Percentiles rank a stretch among this genome's conserved stretches.
These are phyloP conservation scores for Kradibia gibbosae DNA, from an alignment of 1,140 invertebrate genomes.

Conservation along the genomic window DNA sequence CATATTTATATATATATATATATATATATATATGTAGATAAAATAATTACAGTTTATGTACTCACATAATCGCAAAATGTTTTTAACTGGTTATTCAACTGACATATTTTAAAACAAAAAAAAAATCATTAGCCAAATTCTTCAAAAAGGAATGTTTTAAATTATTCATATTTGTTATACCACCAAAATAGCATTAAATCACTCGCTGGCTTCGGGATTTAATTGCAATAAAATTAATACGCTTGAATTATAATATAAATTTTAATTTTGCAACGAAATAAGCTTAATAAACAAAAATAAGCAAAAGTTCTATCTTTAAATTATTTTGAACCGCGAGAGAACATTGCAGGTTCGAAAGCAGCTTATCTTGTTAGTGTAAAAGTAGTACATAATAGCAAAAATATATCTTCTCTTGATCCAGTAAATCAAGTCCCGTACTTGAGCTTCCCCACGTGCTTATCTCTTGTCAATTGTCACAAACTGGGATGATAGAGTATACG, in stretches of 20 bases:
- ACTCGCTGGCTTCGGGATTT: too few species aligned
- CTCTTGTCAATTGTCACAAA: conserved; percentile 20
- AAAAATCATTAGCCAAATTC: too few species aligned
- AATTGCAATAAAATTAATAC: background rate
- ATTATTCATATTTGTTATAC: too few species aligned
- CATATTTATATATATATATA: too few species aligned
- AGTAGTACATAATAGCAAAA: background rate
- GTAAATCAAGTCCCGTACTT: conserved; percentile 34
- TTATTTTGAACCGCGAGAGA: background rate
- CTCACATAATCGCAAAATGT: too few species aligned
- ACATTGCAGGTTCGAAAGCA: conserved; percentile 1
- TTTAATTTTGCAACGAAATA: background rate
- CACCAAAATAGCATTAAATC: too few species aligned
- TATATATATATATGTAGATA: too few species aligned
- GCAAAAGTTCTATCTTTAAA: background rate
- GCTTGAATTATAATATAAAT: background rate
- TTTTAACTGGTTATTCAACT: too few species aligned
- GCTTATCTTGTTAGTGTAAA: background rate
- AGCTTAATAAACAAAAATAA: background rate
- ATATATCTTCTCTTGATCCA: conserved; percentile 28
- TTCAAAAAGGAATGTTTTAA: too few species aligned
- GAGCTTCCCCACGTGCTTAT: background rate
- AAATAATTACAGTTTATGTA: too few species aligned
- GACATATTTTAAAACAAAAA: too few species aligned
- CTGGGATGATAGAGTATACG: background rate